A percentile compares a stretch with the other conserved stretches of the same genome.
These are phyloP conservation scores for Alca torda DNA, from an alignment of 2,797 vertebrate species.

Conservation along the genomic window DNA sequence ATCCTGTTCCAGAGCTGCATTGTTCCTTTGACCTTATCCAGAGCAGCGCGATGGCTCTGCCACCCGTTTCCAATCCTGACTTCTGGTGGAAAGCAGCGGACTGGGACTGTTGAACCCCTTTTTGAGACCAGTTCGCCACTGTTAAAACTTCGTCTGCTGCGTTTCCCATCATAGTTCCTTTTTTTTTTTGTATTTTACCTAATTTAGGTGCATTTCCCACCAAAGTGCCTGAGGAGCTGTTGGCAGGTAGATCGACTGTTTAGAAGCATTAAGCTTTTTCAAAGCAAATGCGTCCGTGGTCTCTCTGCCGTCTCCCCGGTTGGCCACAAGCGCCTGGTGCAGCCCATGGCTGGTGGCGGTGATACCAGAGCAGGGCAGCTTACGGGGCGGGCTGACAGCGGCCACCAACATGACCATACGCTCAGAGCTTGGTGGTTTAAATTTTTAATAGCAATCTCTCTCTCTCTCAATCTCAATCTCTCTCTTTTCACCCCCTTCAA, in stretches of 20 bases:
- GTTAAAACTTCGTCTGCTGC: background rate
- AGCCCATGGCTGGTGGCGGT: background rate
- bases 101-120: background rate
- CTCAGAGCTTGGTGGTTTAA: background rate
- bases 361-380: background rate
- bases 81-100: background rate
- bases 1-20: background rate
- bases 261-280: background rate
- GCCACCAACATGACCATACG: background rate
- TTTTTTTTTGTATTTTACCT: background rate
- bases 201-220: background rate
- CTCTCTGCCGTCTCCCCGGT: background rate
- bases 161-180: background rate
- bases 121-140: background rate
- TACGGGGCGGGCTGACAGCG: background rate
- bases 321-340: background rate
- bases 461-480: background rate
- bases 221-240: background rate
- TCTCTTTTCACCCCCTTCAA: background rate
- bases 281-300: background rate
- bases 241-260: background rate
- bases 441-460: background rate
- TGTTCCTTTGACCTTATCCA: background rate
- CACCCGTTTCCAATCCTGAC: background rate
- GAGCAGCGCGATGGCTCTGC: background rate